Evolutionary conservation across 2,888 invertebrate species (phyloP), one percentile per base, ranked within the genome.

Genomic region (Thereva nobilitata): DNA sequence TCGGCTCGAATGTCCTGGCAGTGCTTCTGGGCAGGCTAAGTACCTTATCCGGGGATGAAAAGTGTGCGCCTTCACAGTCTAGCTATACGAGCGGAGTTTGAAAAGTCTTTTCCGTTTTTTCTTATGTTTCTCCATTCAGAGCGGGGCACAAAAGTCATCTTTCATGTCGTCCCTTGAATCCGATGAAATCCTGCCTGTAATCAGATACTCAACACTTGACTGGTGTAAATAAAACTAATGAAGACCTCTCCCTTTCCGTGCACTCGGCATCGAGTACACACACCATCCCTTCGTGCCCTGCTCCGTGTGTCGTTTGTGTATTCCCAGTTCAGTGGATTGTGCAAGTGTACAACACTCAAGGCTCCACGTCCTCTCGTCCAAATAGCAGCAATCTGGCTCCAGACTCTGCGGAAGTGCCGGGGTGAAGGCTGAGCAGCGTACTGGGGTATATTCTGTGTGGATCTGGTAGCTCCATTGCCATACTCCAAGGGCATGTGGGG

Each of bases 171-270:
- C 41, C 42, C 47, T 47, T 47, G 41, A 65, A 65, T 65, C 56
- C 56, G 49, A 65, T 56, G 65, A 65, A 65, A 56, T 56, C 56
- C 56, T 56, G 55, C 23, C 47, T 67, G 66, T 68, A 70, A 70
- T 70, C 67, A 61, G 70, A 70, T 67, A 69, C 66, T 66, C 64
- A 64, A 64, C 66, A 68, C 68, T 66, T 70, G 68, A 68, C 66
- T 68, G 7, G 35, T 70, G 67, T 70, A 66, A 67, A 56, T 64
- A 67, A 63, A 68, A 59, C 64, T 70, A 67, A 70, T 70, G 64
- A 64, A 64, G 64, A 64, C 42, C 35, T 64, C 23, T 61, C 40
- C 42, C 42, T 53, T 53, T 40, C 53, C 38, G 9, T 40, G 9
- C 53, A 53, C 23, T 23, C 23, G 23, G n/a, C 53, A 53, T 40